These are phyloP conservation scores for Sebastes itinus DNA, from an alignment of 2,797 vertebrate genomes.

Conservation along the genomic window DNA sequence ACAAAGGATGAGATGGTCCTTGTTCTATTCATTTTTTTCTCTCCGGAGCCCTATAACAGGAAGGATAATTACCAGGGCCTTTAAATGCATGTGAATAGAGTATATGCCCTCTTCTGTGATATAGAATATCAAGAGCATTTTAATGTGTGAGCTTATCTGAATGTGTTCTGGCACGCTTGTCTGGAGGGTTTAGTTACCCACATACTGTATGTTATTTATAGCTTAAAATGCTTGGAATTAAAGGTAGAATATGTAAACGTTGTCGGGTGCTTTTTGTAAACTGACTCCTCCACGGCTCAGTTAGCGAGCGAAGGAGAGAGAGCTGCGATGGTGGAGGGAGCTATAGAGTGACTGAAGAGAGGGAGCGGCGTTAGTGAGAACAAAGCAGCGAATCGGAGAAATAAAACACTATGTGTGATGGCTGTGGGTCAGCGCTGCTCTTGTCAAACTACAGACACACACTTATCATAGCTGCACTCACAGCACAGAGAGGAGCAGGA, in stretches of 20 bases:
- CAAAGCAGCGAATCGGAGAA: no score
- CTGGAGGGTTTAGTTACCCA: neutral
- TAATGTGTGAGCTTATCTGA: constrained; percentile 11
- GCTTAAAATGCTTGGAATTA: neutral
- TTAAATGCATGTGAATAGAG: constrained; percentile 44
- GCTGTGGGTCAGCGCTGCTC: no score
- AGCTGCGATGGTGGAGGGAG: no score
- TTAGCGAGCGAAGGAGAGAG: no score
- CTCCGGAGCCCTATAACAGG: constrained; percentile 45
- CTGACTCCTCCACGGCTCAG: no score
- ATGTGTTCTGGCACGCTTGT: neutral
- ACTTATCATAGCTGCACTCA: no score
- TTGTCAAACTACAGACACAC: no score
- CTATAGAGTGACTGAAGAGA: no score
- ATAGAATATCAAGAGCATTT: constrained; percentile 16
- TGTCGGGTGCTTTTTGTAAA: no score
- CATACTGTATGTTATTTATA: neutral
- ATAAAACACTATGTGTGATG: no score
- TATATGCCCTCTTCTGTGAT: constrained; percentile 8
- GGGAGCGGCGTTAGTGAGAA: no score
- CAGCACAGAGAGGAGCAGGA: no score
- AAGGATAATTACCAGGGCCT: constrained; percentile 66
- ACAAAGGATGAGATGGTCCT: constrained; percentile 65
- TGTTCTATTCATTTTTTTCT: constrained; percentile 43
- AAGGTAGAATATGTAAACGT: neutral